Percentiles rank a stretch among this genome's conserved stretches.
Conservation (phyloP, 2,113 vertebrate species). For the Ascaphus truei region DNA sequence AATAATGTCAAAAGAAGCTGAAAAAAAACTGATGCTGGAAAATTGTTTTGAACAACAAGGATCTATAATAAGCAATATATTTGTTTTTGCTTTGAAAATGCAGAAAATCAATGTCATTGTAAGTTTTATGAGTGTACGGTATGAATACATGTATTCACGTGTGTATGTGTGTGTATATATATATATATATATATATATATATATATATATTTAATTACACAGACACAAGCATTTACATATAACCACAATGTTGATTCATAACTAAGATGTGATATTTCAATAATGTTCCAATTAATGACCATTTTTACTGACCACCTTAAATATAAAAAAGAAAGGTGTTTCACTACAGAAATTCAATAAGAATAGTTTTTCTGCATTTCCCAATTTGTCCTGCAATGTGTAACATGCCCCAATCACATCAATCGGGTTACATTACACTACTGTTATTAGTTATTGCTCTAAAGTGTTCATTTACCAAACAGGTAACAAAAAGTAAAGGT, state of each 20-base stretch:
- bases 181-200: conserved; percentile 23
- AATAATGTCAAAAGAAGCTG: conserved; percentile 59
- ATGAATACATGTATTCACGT: conserved; percentile 35
- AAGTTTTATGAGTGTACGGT: conserved; percentile 23
- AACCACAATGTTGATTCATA: neutral
- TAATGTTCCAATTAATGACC: neutral
- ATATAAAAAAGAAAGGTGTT: neutral
- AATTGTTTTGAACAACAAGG: conserved; percentile 52
- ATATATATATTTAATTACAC: conserved; percentile 4
- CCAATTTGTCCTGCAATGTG: neutral
- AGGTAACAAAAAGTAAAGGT: neutral
- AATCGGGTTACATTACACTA: no score
- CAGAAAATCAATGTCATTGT: conserved; percentile 34
- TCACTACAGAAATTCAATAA: neutral
- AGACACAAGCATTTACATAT: conserved; percentile 2
- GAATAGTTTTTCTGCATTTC: neutral
- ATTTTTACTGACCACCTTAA: neutral
- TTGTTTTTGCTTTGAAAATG: conserved; percentile 51
- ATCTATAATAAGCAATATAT: conserved; percentile 51
- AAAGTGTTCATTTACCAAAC: neutral
- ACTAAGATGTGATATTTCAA: neutral
- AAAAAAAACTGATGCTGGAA: conserved; percentile 54
- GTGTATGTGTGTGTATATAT: conserved; percentile 14
- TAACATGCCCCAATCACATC: neutral
- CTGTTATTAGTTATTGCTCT: neutral